Percentiles rank a stretch among this genome's conserved stretches.
phyloP scores from a whole-genome alignment of 2,797 vertebrate species.

The Poecile montanus region DNA sequence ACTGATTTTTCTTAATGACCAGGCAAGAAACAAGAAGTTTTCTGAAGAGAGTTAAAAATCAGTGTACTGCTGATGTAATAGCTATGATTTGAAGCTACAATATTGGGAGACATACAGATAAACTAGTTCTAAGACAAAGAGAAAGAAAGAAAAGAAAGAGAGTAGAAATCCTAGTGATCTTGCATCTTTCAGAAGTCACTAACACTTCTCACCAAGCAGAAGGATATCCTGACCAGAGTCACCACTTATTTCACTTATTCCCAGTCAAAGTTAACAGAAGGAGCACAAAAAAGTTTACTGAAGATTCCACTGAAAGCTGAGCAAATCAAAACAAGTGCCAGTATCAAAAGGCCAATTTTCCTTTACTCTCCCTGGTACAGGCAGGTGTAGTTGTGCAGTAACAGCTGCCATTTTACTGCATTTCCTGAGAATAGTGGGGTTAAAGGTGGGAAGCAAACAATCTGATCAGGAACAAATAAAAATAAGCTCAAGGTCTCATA shows the following conservation, averaged over 20 bases:
- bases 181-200: not conserved
- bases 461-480: not conserved
- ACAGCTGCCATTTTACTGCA: not conserved
- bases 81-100: not conserved
- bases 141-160: no score
- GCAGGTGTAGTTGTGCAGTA: not conserved
- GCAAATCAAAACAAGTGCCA: not conserved
- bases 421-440: not conserved
- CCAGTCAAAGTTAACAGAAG: not conserved
- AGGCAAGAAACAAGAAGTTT: not conserved
- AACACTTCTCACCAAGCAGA: not conserved
- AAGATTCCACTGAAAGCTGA: not conserved
- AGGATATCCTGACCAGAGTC: not conserved
- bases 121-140: no score
- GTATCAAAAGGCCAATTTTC: rapidly evolving
- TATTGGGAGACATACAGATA: not conserved
- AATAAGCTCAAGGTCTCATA: conserved; percentile 14
- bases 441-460: not conserved
- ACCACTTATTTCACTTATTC: not conserved
- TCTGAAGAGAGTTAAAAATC: not conserved
- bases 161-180: not conserved
- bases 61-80: not conserved
- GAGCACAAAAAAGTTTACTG: not conserved
- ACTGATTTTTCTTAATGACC: not conserved
- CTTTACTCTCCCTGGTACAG: not conserved